These are phyloP conservation scores for Oplegnathus fasciatus DNA, from an alignment of 2,113 vertebrate species.

Conservation along the genomic window DNA sequence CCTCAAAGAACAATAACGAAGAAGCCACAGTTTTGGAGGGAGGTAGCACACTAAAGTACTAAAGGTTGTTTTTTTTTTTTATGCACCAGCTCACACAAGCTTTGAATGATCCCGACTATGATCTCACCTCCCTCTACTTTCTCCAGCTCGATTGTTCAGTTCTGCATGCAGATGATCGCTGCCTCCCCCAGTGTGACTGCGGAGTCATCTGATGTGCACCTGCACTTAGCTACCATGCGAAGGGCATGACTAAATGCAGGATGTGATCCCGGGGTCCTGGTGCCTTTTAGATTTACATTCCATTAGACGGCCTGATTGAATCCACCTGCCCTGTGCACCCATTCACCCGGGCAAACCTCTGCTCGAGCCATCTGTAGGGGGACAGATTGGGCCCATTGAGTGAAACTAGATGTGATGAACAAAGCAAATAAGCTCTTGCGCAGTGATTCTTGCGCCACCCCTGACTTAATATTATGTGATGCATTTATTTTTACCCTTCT, in stretches of 20 bases:
- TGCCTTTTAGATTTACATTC: conserved; percentile 75
- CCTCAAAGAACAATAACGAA: conserved; percentile 59
- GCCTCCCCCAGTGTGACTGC: conserved; percentile 15
- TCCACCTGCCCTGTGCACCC: conserved; percentile 73
- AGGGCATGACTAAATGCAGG: conserved; percentile 60
- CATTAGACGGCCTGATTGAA: conserved; percentile 77
- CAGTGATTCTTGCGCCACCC: conserved; percentile 37
- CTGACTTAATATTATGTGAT: conserved; percentile 50
- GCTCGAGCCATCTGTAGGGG: conserved; percentile 67
- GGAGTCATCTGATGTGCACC: conserved; percentile 69
- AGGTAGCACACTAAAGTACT: not conserved
- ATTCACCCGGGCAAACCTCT: conserved; percentile 53
- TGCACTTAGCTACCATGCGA: conserved; percentile 56
- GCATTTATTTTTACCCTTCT: conserved; percentile 66
- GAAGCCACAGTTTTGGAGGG: conserved; percentile 40
- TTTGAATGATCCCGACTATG: conserved; percentile 29
- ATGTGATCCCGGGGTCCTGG: conserved; percentile 51
- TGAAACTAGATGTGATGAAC: conserved; percentile 64
- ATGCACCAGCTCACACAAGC: conserved; percentile 27
- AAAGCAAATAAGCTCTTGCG: conserved; percentile 52
- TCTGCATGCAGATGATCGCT: conserved; percentile 63
- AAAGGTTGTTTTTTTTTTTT: conserved; percentile 6
- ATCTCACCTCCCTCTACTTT: conserved; percentile 38
- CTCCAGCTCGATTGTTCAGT: conserved; percentile 59
- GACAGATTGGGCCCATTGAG: conserved; percentile 65